Base-by-base conservation (phyloP, 1,140 invertebrate genomes). In the Brachionus plicatilis region DNA sequence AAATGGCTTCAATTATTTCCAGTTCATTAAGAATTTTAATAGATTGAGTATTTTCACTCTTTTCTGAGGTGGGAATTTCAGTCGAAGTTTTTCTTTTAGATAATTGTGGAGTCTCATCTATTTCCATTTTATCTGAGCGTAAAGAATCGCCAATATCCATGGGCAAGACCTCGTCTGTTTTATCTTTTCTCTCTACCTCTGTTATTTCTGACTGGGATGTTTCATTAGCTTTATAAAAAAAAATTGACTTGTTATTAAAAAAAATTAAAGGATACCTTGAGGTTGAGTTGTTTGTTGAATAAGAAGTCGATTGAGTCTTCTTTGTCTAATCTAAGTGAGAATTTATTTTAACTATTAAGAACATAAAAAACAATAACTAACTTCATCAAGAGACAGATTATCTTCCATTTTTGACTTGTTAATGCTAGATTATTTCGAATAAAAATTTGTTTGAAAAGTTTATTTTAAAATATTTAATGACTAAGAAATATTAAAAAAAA, bases 401-500 rank as follows among this genome's bases (percentile, higher is more conserved):
- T 80, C 50, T 50, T 80, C 76, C 68, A 72, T 72, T 45, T 72
- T 72, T 4, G 8, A n/a, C 14, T 43, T 20, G 33, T 1, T 2
- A 37, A 37, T 43, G 33, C 43, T 17, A 41, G 14, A 68, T 33
- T 68, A 33, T 43, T 41, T 72, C 9, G n/a, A 41, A 41, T 43
- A 20, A 72, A 41, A 43, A 4, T 29, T 68, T 37, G 5, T 43
- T 41, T 72, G 33, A 68, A 68, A 68, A 72, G 17, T 17, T 72
- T 72, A n/a, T 37, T 33, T 33, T 0, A 12, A 72, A 72, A 43
- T 72, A 33, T 68, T 72, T 43, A 72, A 72, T 72, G 68, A 72
- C 68, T 72, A 72, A 72, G 68, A 72, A 72, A 72, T 72, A 43
- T 72, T 72, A 72, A 72, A 72, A 72, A 33, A 33, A 24, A 27